Base-by-base conservation (phyloP, 2,888 invertebrate species). In the Boloria euphrosyne region DNA sequence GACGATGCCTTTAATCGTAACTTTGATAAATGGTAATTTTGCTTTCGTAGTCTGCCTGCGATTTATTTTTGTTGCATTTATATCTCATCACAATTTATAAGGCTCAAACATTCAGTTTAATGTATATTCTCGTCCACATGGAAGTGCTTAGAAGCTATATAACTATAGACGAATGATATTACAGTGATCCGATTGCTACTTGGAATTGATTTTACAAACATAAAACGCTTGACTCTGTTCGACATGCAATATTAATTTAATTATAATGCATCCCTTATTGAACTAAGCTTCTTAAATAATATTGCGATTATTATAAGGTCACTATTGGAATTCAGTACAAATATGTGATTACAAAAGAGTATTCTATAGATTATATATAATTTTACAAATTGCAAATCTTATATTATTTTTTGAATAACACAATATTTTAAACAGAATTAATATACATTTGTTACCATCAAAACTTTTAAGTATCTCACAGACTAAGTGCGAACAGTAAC, bases 1-100 rank as follows among this genome's bases (percentile, higher is more conserved):
- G 55, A 58, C 58, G 50, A 62, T 62, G 59, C 54, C 18, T 62
- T 68, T 54, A 27, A 55, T 14, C 44, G 47, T 62, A 51, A 62
- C 52, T 57, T 64, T 51, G 46, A 65, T 65, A 44, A 64, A 59
- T 59, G 58, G 17, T 46, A 58, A 64, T 51, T 58, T 51, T 58
- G 57, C 51, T 59, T 49, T 47, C 47, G 31, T 16, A 17, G 17
- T 31, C 17, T 49, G 47, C 18, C 59, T 59, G 47, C 59, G 49
- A 49, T 38, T 17, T 49, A 38, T 49, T 49, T 31, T 50, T 59
- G 16, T 50, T 31, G 47, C 17, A 59, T n/a, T n/a, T n/a, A n/a
- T n/a, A n/a, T n/a, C n/a, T n/a, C n/a, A 50, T 17, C 18, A 18
- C 13, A 50, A 18, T 18, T 50, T 18, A 50, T 13, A 17, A 10